These are phyloP conservation scores for Puntigrus tetrazona DNA, from an alignment of 2,113 vertebrate genomes.

Conservation along the genomic window DNA sequence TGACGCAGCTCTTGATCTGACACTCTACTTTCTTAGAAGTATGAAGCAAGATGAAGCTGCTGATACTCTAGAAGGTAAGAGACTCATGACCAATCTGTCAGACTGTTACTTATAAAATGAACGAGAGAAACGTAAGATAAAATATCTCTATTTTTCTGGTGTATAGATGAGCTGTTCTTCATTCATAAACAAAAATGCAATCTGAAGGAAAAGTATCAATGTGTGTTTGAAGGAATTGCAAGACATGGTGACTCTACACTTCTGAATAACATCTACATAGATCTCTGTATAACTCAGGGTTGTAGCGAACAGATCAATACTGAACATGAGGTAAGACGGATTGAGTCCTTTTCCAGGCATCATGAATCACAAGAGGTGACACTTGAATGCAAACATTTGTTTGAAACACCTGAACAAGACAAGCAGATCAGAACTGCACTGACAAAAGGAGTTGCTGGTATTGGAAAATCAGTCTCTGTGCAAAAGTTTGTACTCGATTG, in stretches of 20 bases:
- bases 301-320: background rate
- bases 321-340: constrained; percentile 4
- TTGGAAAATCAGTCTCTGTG: background rate
- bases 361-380: background rate
- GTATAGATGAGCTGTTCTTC: background rate
- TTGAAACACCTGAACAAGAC: constrained; percentile 3
- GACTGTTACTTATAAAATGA: background rate
- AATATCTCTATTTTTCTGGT: background rate
- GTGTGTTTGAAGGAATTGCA: constrained; percentile 6
- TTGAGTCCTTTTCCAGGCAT: background rate
- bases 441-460: constrained; percentile 5
- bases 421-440: constrained; percentile 3
- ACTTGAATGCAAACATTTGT: constrained; percentile 10
- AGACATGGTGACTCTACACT: background rate
- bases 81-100: background rate
- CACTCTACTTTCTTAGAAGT: no score
- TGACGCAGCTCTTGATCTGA: no score
- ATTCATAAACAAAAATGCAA: background rate
- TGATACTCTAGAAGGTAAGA: background rate
- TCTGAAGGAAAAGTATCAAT: background rate
- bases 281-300: background rate
- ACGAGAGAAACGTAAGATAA: background rate
- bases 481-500: constrained; percentile 29
- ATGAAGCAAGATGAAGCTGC: no score
- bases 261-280: background rate